Conservation (phyloP, 2,797 vertebrate genomes). For the Coreius guichenoti region DNA sequence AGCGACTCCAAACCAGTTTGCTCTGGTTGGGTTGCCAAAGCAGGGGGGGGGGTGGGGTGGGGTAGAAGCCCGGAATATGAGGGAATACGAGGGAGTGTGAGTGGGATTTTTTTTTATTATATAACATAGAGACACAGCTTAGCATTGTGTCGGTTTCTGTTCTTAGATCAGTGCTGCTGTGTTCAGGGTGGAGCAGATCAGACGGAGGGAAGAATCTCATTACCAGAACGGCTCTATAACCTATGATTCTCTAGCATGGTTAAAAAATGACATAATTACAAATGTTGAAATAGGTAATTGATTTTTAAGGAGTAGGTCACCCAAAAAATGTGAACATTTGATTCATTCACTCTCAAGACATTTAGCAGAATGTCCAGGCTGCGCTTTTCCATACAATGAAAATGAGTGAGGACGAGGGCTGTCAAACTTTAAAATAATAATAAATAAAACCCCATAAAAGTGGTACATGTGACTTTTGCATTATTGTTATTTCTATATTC, state of each 20-base stretch:
- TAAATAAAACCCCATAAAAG: no score
- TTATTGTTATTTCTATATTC: no score
- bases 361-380: neutral
- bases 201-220: constrained; percentile 21
- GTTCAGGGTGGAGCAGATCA: constrained; percentile 15
- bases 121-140: constrained; percentile 53
- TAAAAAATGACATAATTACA: neutral
- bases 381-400: neutral
- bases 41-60: constrained; percentile 67
- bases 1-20: constrained; percentile 84
- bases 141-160: constrained; percentile 40
- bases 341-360: neutral
- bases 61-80: constrained; percentile 39
- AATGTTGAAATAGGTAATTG: constrained; percentile 1
- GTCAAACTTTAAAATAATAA: neutral
- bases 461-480: neutral
- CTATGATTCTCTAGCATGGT: neutral
- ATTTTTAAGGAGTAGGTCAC: neutral
- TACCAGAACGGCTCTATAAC: neutral
- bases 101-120: constrained; percentile 55
- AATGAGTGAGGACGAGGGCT: neutral
- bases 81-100: constrained; percentile 27
- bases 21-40: constrained; percentile 81
- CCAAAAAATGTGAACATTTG: neutral
- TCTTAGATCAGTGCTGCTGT: constrained; percentile 48